A percentile compares a stretch with the other conserved stretches of the same genome.
Evolutionary conservation across 1,140 invertebrate genomes (phyloP).

Genomic region (Mactra quadrangularis): DNA sequence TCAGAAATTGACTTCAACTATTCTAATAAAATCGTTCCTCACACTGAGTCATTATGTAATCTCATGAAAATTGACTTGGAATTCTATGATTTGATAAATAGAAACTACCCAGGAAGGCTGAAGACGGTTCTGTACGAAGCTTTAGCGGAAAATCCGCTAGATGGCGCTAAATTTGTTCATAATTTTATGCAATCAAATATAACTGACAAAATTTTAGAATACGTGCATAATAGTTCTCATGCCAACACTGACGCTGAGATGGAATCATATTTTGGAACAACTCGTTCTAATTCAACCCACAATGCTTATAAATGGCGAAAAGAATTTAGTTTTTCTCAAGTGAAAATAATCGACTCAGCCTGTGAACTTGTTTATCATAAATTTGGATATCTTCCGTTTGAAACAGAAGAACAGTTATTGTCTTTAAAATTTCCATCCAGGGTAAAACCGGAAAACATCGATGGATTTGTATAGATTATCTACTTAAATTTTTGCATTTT

Average conservation of each 20-base stretch:
- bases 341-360: slow-evolving; percentile 6
- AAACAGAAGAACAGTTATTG: neutral
- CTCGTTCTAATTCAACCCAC: neutral
- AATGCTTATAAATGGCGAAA: neutral
- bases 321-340: neutral
- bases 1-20: neutral
- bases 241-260: neutral
- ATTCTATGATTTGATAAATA: neutral
- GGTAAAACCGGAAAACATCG: too few species aligned
- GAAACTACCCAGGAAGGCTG: neutral
- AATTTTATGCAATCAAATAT: neutral
- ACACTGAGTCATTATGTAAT: neutral
- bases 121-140: slow-evolving; percentile 15
- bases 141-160: neutral
- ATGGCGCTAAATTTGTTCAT: slow-evolving; percentile 9
- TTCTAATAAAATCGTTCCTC: neutral
- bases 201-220: neutral
- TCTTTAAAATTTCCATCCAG: neutral
- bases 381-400: neutral
- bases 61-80: neutral
- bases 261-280: neutral
- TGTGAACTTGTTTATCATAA: neutral
- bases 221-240: slow-evolving; percentile 11
- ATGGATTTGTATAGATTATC: too few species aligned
- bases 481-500: too few species aligned